phyloP scores from a whole-genome alignment of 2,113 vertebrate species.

The Anthoscopus minutus region DNA sequence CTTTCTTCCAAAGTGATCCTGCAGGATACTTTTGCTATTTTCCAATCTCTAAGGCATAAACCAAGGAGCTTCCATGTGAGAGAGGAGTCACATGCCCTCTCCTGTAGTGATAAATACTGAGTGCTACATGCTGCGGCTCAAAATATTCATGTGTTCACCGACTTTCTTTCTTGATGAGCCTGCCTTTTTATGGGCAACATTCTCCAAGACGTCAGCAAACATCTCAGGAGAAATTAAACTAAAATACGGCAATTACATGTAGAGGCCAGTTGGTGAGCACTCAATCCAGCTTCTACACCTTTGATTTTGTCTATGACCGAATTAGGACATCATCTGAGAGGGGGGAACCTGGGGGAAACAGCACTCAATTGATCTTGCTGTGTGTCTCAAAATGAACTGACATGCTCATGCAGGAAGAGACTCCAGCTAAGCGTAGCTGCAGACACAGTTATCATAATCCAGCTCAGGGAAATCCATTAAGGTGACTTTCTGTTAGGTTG shows the following conservation, averaged over 20 bases:
- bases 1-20: not conserved
- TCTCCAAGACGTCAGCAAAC: not conserved
- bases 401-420: not conserved
- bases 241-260: not conserved
- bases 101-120: not conserved
- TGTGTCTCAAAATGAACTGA: not conserved
- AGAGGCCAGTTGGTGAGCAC: not conserved
- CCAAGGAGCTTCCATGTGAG: constrained; percentile 10
- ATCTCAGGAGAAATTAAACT: not conserved
- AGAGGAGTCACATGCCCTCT: not conserved
- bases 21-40: not conserved
- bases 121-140: not conserved
- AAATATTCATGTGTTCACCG: not conserved
- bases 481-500: not conserved
- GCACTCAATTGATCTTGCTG: not conserved
- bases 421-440: not conserved
- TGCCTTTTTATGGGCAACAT: not conserved
- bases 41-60: not conserved
- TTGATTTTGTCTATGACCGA: constrained; percentile 14
- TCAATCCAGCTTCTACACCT: not conserved
- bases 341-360: not conserved
- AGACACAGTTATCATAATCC: not conserved
- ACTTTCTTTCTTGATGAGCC: not conserved
- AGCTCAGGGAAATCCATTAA: not conserved
- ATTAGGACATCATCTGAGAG: not conserved